Evolutionary conservation across 2,797 vertebrate genomes (phyloP).

Genomic region (Alectoris magna): DNA sequence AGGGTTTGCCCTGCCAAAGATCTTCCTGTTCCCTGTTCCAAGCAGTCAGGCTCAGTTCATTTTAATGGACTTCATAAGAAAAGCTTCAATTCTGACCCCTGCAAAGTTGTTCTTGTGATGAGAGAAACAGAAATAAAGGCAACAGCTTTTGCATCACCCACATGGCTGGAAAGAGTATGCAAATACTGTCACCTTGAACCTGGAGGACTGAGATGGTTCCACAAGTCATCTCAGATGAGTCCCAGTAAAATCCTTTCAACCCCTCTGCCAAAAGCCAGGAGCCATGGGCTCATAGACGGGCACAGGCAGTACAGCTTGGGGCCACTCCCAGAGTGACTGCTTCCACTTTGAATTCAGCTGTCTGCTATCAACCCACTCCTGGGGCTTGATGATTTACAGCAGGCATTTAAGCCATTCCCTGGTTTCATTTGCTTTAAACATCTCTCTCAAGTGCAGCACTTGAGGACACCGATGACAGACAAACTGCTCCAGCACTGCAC

Average conservation of each 20-base stretch:
- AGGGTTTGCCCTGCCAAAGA: neutral
- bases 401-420: neutral
- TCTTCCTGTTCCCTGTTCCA: neutral
- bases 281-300: neutral
- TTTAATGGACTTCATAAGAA: neutral
- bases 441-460: conserved; percentile 18
- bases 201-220: neutral
- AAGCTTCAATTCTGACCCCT: conserved; percentile 34
- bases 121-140: conserved; percentile 15
- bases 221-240: neutral
- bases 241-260: neutral
- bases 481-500: neutral
- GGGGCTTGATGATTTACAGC: neutral
- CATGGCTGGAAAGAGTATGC: neutral
- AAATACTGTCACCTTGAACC: neutral
- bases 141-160: neutral
- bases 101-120: neutral
- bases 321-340: neutral
- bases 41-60: neutral
- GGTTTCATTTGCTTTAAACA: neutral
- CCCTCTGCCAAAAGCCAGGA: neutral
- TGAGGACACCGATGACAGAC: neutral
- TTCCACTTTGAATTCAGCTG: neutral
- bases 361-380: neutral
- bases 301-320: neutral